Evolutionary conservation across 2,797 vertebrate species (phyloP), one percentile per base, ranked within the genome.

Genomic region (Lutra lutra): DNA sequence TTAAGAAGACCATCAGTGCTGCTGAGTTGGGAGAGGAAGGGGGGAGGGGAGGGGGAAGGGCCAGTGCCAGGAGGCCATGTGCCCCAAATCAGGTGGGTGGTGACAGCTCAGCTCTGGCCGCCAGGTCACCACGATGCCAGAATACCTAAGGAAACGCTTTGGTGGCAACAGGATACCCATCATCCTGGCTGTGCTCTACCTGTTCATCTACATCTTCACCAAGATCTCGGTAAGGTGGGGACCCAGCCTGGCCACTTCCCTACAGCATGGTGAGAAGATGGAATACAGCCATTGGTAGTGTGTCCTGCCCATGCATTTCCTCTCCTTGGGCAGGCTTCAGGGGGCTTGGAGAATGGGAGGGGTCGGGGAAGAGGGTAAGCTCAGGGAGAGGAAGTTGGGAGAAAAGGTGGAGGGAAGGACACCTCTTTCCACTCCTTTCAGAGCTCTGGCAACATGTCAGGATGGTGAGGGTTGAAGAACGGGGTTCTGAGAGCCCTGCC

Each of bases 131-230:
- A 99, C 99, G 5, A 99, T 99, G 99, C 99, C 99, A 0, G 99
- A 99, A 38, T 99, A 99, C 98, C 60, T 99, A 60, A 98, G 97
- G 98, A 99, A 88, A 77, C 99, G 99, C 12, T 99, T 99, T 0
- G 99, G 99, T 1, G 99, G 99, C 38, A 99, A 98, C 98, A 99
- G 99, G 95, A 99, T 99, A 4, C 99, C 99, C 97, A 97, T 99
- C 86, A 99, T 99, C 91, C 98, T 99, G 80, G 99, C 99, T 0
- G 91, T 99, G 95, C 98, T 99, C 97, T 99, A 99, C 97, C 98
- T 99, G 97, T 99, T 99, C 86, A 99, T 99, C 98, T 99, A 99
- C 93, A 99, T 99, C 98, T 99, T 99, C 98, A 99, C 99, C 97
- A 99, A 99, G 98, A 99, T 99, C 98, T 99, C 99, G 75, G 99